Base-by-base conservation (phyloP, 2,113 vertebrate genomes). In the Riparia riparia region DNA sequence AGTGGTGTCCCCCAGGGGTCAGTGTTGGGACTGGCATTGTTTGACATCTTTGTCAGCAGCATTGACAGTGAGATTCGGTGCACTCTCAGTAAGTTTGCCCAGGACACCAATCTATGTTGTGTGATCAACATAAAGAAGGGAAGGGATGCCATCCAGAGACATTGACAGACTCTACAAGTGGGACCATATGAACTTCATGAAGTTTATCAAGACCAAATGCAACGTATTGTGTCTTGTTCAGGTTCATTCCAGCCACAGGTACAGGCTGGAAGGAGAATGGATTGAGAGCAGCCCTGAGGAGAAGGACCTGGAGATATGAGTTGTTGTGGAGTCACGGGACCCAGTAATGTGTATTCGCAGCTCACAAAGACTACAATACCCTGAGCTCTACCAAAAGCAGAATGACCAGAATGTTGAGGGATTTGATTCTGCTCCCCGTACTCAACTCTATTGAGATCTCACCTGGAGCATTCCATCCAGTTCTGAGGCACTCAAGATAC, bases 301-400 rank as follows among this genome's bases (percentile, higher is more conserved):
- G 17, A 39, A 15, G 19, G 6, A 31, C 19, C 41, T 82, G 10
- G 5, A 24, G 29, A 53, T 25, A 26, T 20, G 45, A n/a, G 17
- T 14, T 66, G 45, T 28, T 34, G 17, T 0, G 0, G 10, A 53
- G n/a, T 21, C 8, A 47, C 0, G 0, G 39, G 39, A 60, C 5
- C 20, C 8, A 14, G 24, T 19, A 14, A 57, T 13, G 9, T n/a
- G 39, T 53, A 4, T 16, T 41, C 11, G 12, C 6, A 41, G 29
- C 10, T 58, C 28, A 68, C 24, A 60, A 34, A 34, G 39, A 45
- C 8, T 60, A 3, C 16, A 39, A 4, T 29, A 29, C 3, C 19
- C 20, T 41, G 11, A 41, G 14, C 7, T 54, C 11, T 32, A 34
- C 17, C n/a, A 31, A 74, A 53, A 74, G 16, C 9, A 41, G 28